Evolutionary conservation across 2,888 invertebrate genomes (phyloP).

Genomic region (Heliconius aoede): DNA sequence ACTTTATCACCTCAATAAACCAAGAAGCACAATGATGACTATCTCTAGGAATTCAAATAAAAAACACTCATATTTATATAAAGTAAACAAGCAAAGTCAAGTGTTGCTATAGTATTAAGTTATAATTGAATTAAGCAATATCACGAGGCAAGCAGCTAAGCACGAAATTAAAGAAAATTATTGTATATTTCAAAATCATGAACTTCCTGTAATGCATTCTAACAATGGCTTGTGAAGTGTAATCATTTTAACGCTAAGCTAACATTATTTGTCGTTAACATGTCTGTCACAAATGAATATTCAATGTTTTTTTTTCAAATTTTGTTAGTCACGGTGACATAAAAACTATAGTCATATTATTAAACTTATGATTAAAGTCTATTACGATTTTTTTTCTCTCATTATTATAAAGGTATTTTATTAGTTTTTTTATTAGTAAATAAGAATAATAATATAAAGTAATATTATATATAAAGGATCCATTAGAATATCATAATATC

Average conservation of each 20-base stretch:
- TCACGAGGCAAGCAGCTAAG: background rate
- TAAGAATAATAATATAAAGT: too few species aligned
- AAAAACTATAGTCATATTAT: background rate
- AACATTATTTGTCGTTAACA: background rate
- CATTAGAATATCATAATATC: background rate
- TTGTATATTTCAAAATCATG: slow-evolving; percentile 7
- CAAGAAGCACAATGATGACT: background rate
- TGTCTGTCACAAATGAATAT: background rate
- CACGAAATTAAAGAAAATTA: slow-evolving; percentile 14
- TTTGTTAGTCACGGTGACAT: background rate
- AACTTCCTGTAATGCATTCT: slow-evolving; percentile 4
- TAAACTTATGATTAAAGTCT: background rate
- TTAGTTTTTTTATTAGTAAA: background rate
- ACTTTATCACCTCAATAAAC: background rate
- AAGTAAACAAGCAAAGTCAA: too few species aligned
- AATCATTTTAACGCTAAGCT: slow-evolving; percentile 20
- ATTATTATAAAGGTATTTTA: background rate
- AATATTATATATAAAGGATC: too few species aligned
- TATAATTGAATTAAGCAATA: slow-evolving; percentile 6
- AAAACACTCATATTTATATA: background rate
- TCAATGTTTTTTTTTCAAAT: background rate
- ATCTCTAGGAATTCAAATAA: background rate
- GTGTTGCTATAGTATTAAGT: background rate
- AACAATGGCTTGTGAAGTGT: slow-evolving; percentile 24
- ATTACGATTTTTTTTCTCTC: background rate